Evolutionary conservation across 2,797 vertebrate species (phyloP).

Genomic region (Euphonia xanthogaster): DNA sequence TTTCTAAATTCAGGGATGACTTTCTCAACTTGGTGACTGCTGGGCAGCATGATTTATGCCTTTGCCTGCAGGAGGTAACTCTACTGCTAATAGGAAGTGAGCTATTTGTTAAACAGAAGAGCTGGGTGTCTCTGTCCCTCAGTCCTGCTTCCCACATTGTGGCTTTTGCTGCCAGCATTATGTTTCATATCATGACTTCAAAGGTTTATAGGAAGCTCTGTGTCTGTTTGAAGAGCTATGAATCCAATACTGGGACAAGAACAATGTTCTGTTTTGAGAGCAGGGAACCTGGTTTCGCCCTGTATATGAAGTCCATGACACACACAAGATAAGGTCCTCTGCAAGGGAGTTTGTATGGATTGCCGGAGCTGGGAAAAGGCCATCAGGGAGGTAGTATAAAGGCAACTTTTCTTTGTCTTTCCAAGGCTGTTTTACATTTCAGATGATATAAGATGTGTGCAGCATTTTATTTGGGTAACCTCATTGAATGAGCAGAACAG

Average conservation of each 20-base stretch:
- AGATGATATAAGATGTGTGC: neutral
- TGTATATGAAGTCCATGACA: neutral
- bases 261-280: neutral
- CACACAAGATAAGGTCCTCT: neutral
- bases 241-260: neutral
- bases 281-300: neutral
- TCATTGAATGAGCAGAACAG: neutral
- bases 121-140: neutral
- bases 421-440: neutral
- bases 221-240: neutral
- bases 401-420: neutral
- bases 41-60: neutral
- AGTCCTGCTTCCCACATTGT: neutral
- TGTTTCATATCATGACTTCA: neutral
- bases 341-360: neutral
- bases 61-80: neutral
- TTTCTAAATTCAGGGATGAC: neutral
- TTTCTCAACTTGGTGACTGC: neutral
- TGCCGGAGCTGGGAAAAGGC: neutral
- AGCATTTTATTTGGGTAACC: neutral
- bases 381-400: neutral
- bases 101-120: conserved; percentile 1
- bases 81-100: neutral
- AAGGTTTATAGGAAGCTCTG: neutral
- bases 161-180: neutral